Evolutionary conservation across 2,888 invertebrate genomes (phyloP).

Genomic region (Erebia ligea): DNA sequence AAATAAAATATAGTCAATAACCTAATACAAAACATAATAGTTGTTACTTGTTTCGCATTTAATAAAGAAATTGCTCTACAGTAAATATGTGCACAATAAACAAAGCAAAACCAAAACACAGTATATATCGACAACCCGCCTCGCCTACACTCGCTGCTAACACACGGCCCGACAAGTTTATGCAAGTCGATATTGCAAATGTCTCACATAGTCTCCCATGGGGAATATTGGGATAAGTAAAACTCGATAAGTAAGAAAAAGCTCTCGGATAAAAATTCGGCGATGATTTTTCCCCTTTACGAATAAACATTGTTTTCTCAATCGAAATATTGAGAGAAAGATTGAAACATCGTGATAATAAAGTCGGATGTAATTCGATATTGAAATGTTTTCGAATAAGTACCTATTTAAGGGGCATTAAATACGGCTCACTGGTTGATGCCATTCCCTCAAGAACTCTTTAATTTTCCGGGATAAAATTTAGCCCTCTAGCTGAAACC

Average conservation of each 20-base stretch:
- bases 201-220: constrained; percentile 16
- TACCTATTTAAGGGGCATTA: too few relatives aligned
- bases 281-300: constrained; percentile 1
- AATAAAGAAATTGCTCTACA: constrained; percentile 2
- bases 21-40: too few relatives aligned
- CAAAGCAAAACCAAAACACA: constrained; percentile 21
- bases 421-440: too few relatives aligned
- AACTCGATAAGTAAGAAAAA: constrained; percentile 3
- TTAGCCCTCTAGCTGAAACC: too few relatives aligned
- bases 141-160: constrained; percentile 32
- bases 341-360: constrained; percentile 5
- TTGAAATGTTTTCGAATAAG: neutral
- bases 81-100: constrained; percentile 14
- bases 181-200: constrained; percentile 33
- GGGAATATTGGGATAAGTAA: constrained; percentile 18
- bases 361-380: neutral
- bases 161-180: constrained; percentile 31
- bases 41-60: neutral
- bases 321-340: neutral
- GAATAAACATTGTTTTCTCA: neutral
- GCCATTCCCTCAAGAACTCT: too few relatives aligned
- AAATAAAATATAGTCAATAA: neutral
- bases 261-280: constrained; percentile 3
- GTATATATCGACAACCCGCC: constrained; percentile 17
- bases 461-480: too few relatives aligned